Percentiles rank a stretch among this genome's conserved stretches.
Evolutionary conservation across 2,113 vertebrate species (phyloP).

Genomic region (Lophura nycthemera): DNA sequence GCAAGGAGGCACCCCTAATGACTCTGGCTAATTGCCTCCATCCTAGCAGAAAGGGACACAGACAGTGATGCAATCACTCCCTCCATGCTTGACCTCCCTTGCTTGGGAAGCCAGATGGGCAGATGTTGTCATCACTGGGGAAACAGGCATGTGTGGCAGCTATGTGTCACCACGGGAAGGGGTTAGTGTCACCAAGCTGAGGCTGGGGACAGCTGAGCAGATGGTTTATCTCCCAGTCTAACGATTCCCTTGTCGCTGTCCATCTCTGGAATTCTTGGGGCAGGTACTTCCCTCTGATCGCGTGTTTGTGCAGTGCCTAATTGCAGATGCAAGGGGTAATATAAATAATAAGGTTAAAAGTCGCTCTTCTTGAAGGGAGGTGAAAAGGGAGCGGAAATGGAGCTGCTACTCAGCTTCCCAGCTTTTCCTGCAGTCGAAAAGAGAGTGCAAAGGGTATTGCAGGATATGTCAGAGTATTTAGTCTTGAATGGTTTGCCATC

Average conservation of each 20-base stretch:
- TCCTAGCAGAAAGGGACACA: rapidly evolving
- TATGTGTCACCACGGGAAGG: not conserved
- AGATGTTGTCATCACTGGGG: rapidly evolving
- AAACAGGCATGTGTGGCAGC: rapidly evolving
- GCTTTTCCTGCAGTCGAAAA: constrained; percentile 53
- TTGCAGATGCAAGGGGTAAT: constrained; percentile 20
- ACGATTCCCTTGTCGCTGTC: not conserved
- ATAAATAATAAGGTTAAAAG: constrained; percentile 65
- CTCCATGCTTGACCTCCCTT: rapidly evolving
- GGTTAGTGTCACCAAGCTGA: not conserved
- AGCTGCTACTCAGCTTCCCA: constrained; percentile 9
- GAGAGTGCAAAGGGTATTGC: constrained; percentile 61
- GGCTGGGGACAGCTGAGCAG: not conserved
- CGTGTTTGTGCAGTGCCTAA: constrained; percentile 5
- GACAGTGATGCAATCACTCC: rapidly evolving
- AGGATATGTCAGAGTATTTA: constrained; percentile 32
- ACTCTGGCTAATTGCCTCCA: not conserved
- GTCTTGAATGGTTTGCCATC: constrained; percentile 43
- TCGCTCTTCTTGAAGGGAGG: constrained; percentile 16
- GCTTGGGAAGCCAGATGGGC: not conserved
- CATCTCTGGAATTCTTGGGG: not conserved
- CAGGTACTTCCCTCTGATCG: not conserved
- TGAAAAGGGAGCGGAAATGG: constrained; percentile 38
- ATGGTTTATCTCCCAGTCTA: rapidly evolving
- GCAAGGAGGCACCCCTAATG: not conserved